Conservation (phyloP, 2,797 vertebrate genomes). For the Delichon dasypus region DNA sequence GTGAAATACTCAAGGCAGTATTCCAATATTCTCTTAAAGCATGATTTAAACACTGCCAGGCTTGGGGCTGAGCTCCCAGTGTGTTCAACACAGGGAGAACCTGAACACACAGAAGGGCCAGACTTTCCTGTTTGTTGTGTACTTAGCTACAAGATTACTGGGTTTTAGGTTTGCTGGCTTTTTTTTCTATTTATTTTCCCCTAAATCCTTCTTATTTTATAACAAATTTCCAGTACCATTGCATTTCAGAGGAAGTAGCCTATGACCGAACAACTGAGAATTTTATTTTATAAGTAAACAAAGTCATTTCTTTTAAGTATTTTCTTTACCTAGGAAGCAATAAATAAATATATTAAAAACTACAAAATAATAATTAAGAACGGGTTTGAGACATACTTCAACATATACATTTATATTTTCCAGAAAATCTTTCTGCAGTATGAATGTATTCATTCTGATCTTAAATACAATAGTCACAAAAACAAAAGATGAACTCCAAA, state of each 20-base stretch:
- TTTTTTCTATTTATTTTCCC: neutral
- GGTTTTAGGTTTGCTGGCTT: neutral
- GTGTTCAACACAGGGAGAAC: neutral
- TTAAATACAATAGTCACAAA: neutral
- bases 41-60: neutral
- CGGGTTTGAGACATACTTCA: neutral
- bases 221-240: conserved; percentile 25
- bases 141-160: neutral
- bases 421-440: neutral
- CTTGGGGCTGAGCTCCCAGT: neutral
- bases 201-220: neutral
- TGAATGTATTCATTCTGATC: neutral
- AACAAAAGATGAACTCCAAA: neutral
- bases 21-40: neutral
- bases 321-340: conserved; percentile 54
- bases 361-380: conserved; percentile 30
- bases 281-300: conserved; percentile 60
- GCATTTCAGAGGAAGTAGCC: conserved; percentile 53
- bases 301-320: conserved; percentile 44
- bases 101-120: neutral
- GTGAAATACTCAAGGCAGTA: neutral
- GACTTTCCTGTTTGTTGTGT: neutral
- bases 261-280: conserved; percentile 47
- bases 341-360: conserved; percentile 67
- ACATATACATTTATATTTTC: neutral